A percentile compares a stretch with the other conserved stretches of the same genome.
Evolutionary conservation across 2,113 vertebrate genomes (phyloP).

Genomic region (Dunckerocampus dactyliophorus): DNA sequence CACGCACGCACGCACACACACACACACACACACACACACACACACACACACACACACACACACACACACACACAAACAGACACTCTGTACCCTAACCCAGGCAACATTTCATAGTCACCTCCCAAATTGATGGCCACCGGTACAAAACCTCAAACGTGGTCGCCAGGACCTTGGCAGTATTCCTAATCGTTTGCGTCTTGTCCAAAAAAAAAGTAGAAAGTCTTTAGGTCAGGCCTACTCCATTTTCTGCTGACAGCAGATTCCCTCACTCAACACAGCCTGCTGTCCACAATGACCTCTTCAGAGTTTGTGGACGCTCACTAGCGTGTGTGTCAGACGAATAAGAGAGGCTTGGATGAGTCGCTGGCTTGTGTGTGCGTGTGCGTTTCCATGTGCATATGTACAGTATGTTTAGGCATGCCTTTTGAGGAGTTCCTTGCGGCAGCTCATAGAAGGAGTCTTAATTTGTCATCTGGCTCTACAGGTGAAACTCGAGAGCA

Average conservation of each 20-base stretch:
- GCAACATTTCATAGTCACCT: constrained; percentile 42
- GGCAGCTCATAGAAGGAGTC: constrained; percentile 57
- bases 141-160: constrained; percentile 16
- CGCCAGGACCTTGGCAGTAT: constrained; percentile 24
- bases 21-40: constrained; percentile 12
- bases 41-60: constrained; percentile 12
- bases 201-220: constrained; percentile 14
- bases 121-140: constrained; percentile 29
- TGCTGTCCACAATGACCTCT: constrained; percentile 43
- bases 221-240: constrained; percentile 38
- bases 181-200: background rate
- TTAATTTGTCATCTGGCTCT: constrained; percentile 69
- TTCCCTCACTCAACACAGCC: constrained; percentile 46
- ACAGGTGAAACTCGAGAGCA: constrained; percentile 63
- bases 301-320: constrained; percentile 37
- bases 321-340: background rate
- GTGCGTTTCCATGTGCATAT: constrained; percentile 4
- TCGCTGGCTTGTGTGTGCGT: background rate
- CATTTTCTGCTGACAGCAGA: constrained; percentile 39
- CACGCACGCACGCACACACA: constrained; percentile 2
- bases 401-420: constrained; percentile 1
- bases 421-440: constrained; percentile 46
- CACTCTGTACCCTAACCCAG: background rate
- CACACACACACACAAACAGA: constrained; percentile 13
- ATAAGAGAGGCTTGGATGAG: constrained; percentile 22